Percentiles rank a stretch among this genome's conserved stretches.
These are phyloP conservation scores for Siderastrea siderea DNA, from an alignment of 92 coral and sea anemone genomes.

Conservation along the genomic window DNA sequence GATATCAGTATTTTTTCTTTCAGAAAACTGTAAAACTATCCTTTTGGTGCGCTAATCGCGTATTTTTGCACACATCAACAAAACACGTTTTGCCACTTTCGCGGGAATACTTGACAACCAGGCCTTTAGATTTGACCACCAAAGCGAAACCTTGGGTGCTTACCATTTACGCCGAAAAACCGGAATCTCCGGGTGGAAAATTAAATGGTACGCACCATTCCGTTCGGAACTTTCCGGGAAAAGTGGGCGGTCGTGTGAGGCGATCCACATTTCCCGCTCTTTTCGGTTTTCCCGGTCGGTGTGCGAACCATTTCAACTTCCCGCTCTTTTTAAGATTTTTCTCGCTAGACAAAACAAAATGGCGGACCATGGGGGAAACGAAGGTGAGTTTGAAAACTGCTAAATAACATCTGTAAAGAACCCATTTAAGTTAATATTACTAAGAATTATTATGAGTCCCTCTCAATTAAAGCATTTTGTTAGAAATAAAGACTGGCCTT, in stretches of 20 bases:
- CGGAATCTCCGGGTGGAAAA: slow-evolving; percentile 51
- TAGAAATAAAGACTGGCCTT: slow-evolving; percentile 14
- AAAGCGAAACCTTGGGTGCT: slow-evolving; percentile 34
- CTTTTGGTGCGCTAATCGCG: too few species aligned
- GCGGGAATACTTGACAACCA: too few species aligned
- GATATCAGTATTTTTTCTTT: too few species aligned
- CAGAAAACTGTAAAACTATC: too few species aligned
- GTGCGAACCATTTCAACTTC: slow-evolving; percentile 47
- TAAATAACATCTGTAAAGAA: slow-evolving; percentile 14
- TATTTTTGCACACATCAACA: too few species aligned
- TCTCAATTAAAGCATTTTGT: slow-evolving; percentile 16
- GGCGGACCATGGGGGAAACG: slow-evolving; percentile 33
- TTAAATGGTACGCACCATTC: slow-evolving; percentile 38
- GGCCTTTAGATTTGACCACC: too few species aligned
- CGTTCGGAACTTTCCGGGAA: slow-evolving; percentile 33
- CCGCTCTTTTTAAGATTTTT: slow-evolving; percentile 31
- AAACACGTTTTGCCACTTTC: too few species aligned
- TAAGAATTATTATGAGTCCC: slow-evolving; percentile 35
- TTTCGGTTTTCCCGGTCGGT: slow-evolving; percentile 42
- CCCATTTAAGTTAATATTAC: slow-evolving; percentile 24
- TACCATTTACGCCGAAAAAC: slow-evolving; percentile 56
- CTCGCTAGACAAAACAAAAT: slow-evolving; percentile 41
- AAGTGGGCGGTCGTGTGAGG: slow-evolving; percentile 31
- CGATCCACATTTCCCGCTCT: slow-evolving; percentile 51
- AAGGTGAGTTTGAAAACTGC: slow-evolving; percentile 51